Evolutionary conservation across 2,888 invertebrate genomes (phyloP).

Genomic region (Nymphalis polychloros): DNA sequence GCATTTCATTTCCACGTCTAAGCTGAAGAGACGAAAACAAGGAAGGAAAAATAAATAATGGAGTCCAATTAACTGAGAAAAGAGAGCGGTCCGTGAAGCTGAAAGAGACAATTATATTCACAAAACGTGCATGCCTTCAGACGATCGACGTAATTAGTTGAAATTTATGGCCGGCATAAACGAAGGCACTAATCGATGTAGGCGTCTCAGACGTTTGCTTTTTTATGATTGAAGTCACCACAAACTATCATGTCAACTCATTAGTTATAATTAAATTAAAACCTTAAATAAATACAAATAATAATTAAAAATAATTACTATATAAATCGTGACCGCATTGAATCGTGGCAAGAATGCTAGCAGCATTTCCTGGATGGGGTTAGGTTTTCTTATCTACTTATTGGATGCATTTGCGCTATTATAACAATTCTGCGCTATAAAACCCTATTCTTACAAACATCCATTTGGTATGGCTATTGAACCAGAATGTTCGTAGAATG

Average conservation of each 20-base stretch:
- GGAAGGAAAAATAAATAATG: constrained; percentile 64
- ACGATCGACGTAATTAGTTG: constrained; percentile 28
- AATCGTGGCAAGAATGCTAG: no score
- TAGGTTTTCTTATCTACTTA: no score
- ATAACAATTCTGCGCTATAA: no score
- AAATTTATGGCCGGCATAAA: constrained; percentile 26
- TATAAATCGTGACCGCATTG: no score
- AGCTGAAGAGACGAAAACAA: constrained; percentile 55
- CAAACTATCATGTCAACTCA: neutral
- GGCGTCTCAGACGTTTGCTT: neutral
- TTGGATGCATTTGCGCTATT: no score
- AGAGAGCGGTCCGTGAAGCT: constrained; percentile 28
- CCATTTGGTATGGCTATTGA: no score
- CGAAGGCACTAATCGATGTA: constrained; percentile 23
- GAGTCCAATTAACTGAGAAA: constrained; percentile 63
- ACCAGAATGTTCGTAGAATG: no score
- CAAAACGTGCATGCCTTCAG: constrained; percentile 27
- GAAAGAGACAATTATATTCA: constrained; percentile 28
- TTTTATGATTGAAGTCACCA: neutral
- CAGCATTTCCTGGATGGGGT: no score
- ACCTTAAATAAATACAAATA: no score
- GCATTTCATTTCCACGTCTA: constrained; percentile 55
- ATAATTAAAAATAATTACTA: no score
- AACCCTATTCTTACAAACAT: no score
- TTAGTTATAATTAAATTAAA: no score